These are phyloP conservation scores for Physocephala rufipes DNA, from an alignment of 2,888 invertebrate species.

Conservation along the genomic window DNA sequence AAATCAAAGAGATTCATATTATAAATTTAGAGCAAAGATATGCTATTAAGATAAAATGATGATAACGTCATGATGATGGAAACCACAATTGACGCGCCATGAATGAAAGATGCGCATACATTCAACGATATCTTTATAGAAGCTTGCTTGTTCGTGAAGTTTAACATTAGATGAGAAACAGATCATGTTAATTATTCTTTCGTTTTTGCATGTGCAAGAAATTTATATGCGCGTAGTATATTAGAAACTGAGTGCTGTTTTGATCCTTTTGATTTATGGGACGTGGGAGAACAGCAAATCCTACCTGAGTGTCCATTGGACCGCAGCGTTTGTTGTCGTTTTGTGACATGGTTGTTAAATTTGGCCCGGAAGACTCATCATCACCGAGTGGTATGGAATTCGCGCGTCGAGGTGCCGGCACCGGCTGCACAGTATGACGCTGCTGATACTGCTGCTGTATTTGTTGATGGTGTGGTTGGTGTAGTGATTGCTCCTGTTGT, in stretches of 20 bases:
- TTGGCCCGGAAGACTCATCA: constrained; percentile 41
- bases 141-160: no score
- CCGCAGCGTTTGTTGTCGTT: constrained; percentile 41
- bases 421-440: constrained; percentile 60
- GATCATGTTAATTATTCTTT: no score
- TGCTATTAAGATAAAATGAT: no score
- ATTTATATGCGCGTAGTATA: constrained; percentile 1
- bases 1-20: no score
- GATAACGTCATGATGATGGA: no score
- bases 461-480: constrained; percentile 26
- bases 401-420: constrained; percentile 66
- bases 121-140: no score
- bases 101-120: no score
- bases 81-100: no score
- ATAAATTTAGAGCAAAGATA: no score
- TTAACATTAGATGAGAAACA: no score
- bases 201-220: constrained; percentile 14
- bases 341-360: constrained; percentile 42
- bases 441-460: constrained; percentile 36
- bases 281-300: constrained; percentile 39
- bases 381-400: constrained; percentile 68
- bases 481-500: constrained; percentile 40
- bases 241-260: neutral
- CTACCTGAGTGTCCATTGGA: constrained; percentile 58
- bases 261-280: neutral